Base-by-base conservation (phyloP, 2,113 vertebrate genomes). In the Corythaixoides concolor region DNA sequence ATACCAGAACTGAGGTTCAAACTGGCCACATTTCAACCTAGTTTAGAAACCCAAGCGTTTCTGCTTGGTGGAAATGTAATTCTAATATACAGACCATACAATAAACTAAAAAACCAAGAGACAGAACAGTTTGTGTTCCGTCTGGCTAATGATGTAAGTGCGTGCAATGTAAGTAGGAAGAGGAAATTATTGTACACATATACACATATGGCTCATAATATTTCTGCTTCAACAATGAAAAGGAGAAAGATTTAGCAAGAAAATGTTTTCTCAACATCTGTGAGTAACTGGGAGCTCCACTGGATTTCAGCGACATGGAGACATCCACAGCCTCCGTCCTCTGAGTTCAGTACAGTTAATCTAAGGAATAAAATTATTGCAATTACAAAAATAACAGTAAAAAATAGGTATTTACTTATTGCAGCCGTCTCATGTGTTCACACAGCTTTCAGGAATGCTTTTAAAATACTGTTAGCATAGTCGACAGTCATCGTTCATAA, bases 111-210 rank as follows among this genome's bases (percentile, higher is more conserved):
- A 86, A 80, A 55, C 1, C 62, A 67, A 73, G 58, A 96, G 81
- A 73, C 86, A 53, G 87, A 91, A 88, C 91, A 95, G 96, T 60
- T 68, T 94, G 95, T 49, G 55, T 93, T 96, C 94, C 11, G 32
- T 96, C 95, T 91, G 95, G 91, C 93, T 96, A 89, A 95, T 85
- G 91, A 85, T 89, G 89, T 68, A 87, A 88, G 33, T 18, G 64
- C 93, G 89, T 70, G 80, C 84, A 53, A 16, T 15, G 85, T 53
- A 95, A 8, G 87, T 85, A 94, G 91, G 95, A 91, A 95, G 90
- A 91, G 89, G 94, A 96, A 96, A 96, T 91, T 79, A 85, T 62
- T 79, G 70, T 88, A 95, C 85, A 94, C 80, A 93, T 12, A 77
- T 56, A 92, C 79, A 86, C 94, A 91, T 85, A 96, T 62, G 91